Base-by-base conservation (phyloP, 2,113 vertebrate species). In the Willisornis vidua region DNA sequence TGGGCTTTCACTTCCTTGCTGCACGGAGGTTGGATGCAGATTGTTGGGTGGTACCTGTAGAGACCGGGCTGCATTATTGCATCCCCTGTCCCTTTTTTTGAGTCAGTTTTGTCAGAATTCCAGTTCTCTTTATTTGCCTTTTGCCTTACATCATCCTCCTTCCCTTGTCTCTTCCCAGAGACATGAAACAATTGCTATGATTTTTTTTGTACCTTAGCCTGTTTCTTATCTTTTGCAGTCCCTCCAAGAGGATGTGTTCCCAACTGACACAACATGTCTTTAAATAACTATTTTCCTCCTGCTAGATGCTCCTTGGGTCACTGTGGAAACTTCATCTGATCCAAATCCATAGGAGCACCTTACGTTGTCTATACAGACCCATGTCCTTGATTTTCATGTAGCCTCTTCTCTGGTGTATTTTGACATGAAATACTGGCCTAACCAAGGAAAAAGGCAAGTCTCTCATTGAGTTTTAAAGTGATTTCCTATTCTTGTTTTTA, bases 1-100 rank as follows among this genome's bases (percentile, higher is more conserved):
- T 96, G 95, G 87, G 77, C 89, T 95, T 75, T 87, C 52, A 14
- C 45, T 54, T 89, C 66, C 76, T 66, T 25, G 45, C 86, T 59
- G 73, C 77, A 23, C 0, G 1, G 19, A 72, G 81, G 66, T 19
- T 66, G 70, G 91, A 41, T 58, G 43, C 90, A 92, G 88, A 73
- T 80, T 79, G 76, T 59, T 67, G 67, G 46, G 55, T 66, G 57
- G 54, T 67, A 92, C 94, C 94, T 95, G 76, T 37, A 58, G 49
- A 58, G 39, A 82, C 45, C 70, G 68, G 70, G 61, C 68, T 90
- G 72, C 67, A 62, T 51, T 37, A 0, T 1, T 52, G 57, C 35
- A 18, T 58, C 19, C 43, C 54, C 33, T 68, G 58, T 59, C 61
- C 63, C 8, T 15, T 67, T 82, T 82, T 76, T 52, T 41, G 3